Percentiles rank a stretch among this genome's conserved stretches.
Evolutionary conservation across 2,888 invertebrate genomes (phyloP).

Genomic region (Periphyllus acericola): DNA sequence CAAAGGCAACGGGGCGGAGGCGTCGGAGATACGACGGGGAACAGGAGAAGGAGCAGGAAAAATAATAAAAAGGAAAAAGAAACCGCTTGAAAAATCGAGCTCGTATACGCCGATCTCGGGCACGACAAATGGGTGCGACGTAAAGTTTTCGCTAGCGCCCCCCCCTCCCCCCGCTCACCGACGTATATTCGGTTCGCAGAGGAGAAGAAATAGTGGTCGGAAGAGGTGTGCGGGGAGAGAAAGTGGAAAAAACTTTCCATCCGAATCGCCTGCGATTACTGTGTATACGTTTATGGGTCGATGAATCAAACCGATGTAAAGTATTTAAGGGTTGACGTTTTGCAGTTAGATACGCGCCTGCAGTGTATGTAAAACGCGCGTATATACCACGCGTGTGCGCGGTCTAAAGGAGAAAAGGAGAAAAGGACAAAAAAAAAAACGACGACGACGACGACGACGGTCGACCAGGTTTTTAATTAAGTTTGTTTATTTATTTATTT

Average conservation of each 20-base stretch:
- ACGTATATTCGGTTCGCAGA: not conserved
- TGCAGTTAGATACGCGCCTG: not conserved
- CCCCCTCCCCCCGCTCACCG: too few species aligned
- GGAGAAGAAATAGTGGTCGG: not conserved
- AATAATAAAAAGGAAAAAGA: conserved; percentile 5
- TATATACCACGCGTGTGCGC: not conserved
- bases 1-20: not conserved
- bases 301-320: conserved; percentile 17
- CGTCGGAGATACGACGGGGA: not conserved
- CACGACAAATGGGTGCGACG: conserved; percentile 38
- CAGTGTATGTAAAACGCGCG: not conserved
- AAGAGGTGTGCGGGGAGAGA: not conserved
- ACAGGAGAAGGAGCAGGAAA: not conserved
- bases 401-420: not conserved
- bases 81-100: conserved; percentile 41
- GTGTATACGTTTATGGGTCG: conserved; percentile 11
- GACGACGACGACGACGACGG: not conserved
- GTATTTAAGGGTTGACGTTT: conserved; percentile 13
- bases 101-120: conserved; percentile 2
- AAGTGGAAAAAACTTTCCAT: conserved; percentile 20
- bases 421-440: not conserved
- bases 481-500: not conserved
- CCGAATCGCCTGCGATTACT: conserved; percentile 29
- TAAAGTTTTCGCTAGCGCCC: conserved; percentile 26
- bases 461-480: not conserved